Percentiles rank a stretch among this genome's conserved stretches.
phyloP scores from a whole-genome alignment of 2,113 vertebrate species.

The Bombycilla garrulus region DNA sequence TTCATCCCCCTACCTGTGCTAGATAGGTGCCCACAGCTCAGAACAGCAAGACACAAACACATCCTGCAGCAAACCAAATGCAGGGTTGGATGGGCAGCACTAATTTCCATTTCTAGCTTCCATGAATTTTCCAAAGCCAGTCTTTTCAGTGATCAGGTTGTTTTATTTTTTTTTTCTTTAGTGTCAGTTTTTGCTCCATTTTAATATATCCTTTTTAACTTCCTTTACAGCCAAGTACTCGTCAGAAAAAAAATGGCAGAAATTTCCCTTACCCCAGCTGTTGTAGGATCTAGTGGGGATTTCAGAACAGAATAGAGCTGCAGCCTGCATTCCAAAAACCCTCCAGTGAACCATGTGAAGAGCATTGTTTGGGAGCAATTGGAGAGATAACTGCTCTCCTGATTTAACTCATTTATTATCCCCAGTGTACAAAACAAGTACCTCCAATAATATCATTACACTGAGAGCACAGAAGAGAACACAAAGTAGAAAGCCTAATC shows the following conservation, averaged over 20 bases:
- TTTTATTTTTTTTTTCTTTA: background rate
- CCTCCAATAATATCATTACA: background rate
- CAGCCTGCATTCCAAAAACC: background rate
- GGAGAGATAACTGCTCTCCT: background rate
- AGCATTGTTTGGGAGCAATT: constrained; percentile 10
- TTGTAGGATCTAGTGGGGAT: background rate
- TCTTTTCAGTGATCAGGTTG: background rate
- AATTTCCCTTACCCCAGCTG: constrained; percentile 53
- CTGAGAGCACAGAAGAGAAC: background rate
- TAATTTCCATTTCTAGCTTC: background rate
- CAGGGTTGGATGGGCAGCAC: background rate
- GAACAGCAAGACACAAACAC: background rate
- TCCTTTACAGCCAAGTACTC: constrained; percentile 8
- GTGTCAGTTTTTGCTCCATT: background rate
- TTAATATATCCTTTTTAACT: constrained; percentile 29
- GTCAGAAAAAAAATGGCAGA: constrained; percentile 44
- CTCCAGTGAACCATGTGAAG: background rate
- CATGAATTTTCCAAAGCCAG: background rate
- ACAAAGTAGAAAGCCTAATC: background rate
- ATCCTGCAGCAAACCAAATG: background rate
- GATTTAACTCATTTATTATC: constrained; percentile 20
- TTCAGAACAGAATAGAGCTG: constrained; percentile 27
- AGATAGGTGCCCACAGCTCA: background rate
- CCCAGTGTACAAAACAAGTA: constrained; percentile 10
- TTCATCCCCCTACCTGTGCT: background rate